Conservation (phyloP, 2,113 vertebrate genomes). For the Stegastes partitus region DNA sequence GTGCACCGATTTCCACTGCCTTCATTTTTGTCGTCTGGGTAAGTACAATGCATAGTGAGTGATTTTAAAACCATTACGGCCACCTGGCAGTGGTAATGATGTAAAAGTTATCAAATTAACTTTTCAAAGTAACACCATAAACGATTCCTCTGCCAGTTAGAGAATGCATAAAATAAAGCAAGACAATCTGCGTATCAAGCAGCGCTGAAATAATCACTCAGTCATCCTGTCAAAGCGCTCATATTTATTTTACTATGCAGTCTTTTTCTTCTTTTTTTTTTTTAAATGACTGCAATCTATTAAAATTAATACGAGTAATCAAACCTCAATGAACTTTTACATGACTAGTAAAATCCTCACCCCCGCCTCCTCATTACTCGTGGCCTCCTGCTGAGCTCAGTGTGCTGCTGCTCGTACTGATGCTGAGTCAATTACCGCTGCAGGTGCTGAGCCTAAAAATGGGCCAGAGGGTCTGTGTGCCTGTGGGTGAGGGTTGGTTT, state of each 20-base stretch:
- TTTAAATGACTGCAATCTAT: slow-evolving; percentile 32
- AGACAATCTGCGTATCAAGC: slow-evolving; percentile 5
- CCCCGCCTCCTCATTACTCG: slow-evolving; percentile 23
- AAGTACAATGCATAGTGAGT: neutral
- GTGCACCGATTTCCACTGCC: neutral
- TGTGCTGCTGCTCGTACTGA: slow-evolving; percentile 42
- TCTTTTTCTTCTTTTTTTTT: too few species aligned
- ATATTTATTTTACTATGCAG: slow-evolving; percentile 46
- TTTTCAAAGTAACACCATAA: slow-evolving; percentile 10
- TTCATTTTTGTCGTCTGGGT: slow-evolving; percentile 2
- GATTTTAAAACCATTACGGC: slow-evolving; percentile 18
- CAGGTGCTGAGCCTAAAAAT: slow-evolving; percentile 56
- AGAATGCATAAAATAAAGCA: neutral
- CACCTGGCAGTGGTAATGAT: neutral
- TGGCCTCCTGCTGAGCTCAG: slow-evolving; percentile 41
- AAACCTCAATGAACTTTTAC: slow-evolving; percentile 50
- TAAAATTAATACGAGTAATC: slow-evolving; percentile 61
- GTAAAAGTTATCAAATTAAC: slow-evolving; percentile 14
- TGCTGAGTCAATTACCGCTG: slow-evolving; percentile 68
- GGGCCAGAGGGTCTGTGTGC: slow-evolving; percentile 11
- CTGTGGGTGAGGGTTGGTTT: slow-evolving; percentile 16
- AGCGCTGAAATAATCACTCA: slow-evolving; percentile 29
- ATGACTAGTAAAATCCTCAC: slow-evolving; percentile 37
- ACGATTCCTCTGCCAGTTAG: slow-evolving; percentile 5
- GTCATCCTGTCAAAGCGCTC: slow-evolving; percentile 5